These are phyloP conservation scores for Rhagonycha lutea DNA, from an alignment of 2,888 invertebrate species.

Conservation along the genomic window DNA sequence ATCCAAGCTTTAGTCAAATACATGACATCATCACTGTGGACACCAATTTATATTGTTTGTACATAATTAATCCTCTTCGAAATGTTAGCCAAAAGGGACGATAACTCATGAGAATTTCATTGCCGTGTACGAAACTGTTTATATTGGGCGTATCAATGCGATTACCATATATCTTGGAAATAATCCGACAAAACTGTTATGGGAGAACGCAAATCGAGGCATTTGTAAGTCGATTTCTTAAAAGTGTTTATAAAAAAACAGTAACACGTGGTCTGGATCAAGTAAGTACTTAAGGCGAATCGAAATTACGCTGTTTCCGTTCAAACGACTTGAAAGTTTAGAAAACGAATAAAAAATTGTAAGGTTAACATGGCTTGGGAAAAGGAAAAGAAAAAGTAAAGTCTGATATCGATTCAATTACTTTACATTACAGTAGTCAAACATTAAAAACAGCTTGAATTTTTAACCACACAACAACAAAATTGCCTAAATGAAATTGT, in stretches of 20 bases:
- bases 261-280: conserved; percentile 35
- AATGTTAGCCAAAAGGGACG: not conserved
- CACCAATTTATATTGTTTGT: conserved; percentile 17
- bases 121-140: not conserved
- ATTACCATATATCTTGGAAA: conserved; percentile 23
- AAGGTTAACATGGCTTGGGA: not conserved
- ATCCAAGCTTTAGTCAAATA: not conserved
- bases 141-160: conserved; percentile 16
- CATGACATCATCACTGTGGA: not conserved
- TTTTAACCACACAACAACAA: not conserved
- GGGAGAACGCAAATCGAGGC: conserved; percentile 28
- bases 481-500: not conserved
- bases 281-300: conserved; percentile 28
- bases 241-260: conserved; percentile 34
- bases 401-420: not conserved
- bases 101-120: not conserved
- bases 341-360: conserved; percentile 31
- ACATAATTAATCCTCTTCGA: conserved; percentile 22
- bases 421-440: not conserved
- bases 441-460: not conserved
- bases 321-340: conserved; percentile 32
- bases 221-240: conserved; percentile 24
- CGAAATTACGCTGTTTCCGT: conserved; percentile 28
- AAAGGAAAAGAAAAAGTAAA: not conserved
- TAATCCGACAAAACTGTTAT: conserved; percentile 24